phyloP scores from a whole-genome alignment of 2,888 invertebrate genomes.

The Unio delphinus region DNA sequence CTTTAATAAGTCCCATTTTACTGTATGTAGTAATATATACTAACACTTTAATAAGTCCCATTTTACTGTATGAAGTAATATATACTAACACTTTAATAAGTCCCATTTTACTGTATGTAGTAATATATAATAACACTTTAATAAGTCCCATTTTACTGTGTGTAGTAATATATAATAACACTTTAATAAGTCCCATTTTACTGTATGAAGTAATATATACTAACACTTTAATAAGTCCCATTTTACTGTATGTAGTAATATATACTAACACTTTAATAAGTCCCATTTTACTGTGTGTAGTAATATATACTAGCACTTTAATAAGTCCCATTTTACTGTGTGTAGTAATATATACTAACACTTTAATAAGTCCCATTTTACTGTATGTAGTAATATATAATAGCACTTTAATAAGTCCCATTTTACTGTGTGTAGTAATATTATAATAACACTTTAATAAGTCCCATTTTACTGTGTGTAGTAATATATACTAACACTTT shows the following conservation, averaged over 20 bases:
- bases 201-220: conserved; percentile 8
- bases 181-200: conserved; percentile 83
- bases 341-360: too few relatives aligned
- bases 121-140: conserved; percentile 73
- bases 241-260: conserved; percentile 55
- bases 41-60: conserved; percentile 82
- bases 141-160: conserved; percentile 80
- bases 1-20: conserved; percentile 83
- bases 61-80: conserved; percentile 55
- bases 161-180: conserved; percentile 46
- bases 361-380: too few relatives aligned
- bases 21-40: conserved; percentile 8
- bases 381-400: too few relatives aligned
- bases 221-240: conserved; percentile 82
- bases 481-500: too few relatives aligned
- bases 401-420: too few relatives aligned
- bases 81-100: conserved; percentile 79
- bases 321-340: too few relatives aligned
- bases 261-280: conserved; percentile 79
- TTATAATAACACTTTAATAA: too few relatives aligned
- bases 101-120: conserved; percentile 74
- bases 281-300: conserved; percentile 72
- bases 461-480: too few relatives aligned
- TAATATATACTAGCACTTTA: too few relatives aligned
- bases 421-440: too few relatives aligned